A percentile compares a stretch with the other conserved stretches of the same genome.
Evolutionary conservation across 2,888 invertebrate species (phyloP).

Genomic region (Leptinotarsa peninsularis): DNA sequence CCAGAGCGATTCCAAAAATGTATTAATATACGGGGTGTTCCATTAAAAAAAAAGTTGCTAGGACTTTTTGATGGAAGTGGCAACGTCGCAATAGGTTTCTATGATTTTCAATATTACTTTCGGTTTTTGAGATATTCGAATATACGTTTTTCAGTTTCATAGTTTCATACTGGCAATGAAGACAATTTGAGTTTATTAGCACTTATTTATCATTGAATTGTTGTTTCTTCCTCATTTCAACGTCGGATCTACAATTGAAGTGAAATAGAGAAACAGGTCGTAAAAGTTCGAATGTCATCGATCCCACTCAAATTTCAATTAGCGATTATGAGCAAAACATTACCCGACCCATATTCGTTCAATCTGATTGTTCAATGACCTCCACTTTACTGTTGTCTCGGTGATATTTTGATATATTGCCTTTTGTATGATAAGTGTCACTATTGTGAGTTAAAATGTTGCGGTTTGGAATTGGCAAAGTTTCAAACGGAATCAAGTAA

Average conservation of each 20-base stretch:
- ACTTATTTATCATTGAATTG: too few relatives aligned
- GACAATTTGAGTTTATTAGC: too few relatives aligned
- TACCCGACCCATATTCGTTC: not conserved
- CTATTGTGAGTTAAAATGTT: not conserved
- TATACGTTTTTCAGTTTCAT: too few relatives aligned
- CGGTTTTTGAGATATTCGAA: too few relatives aligned
- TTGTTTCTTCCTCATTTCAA: not conserved
- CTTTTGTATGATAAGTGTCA: not conserved
- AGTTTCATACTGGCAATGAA: too few relatives aligned
- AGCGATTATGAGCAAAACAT: not conserved
- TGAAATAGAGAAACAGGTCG: not conserved
- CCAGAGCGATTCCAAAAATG: too few relatives aligned
- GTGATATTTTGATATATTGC: slow-evolving; percentile 5
- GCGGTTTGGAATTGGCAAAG: not conserved
- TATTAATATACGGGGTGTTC: too few relatives aligned
- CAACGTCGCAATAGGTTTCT: too few relatives aligned
- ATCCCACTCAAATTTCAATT: slow-evolving; percentile 2
- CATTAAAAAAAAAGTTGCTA: too few relatives aligned
- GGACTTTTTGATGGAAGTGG: too few relatives aligned
- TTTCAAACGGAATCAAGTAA: not conserved
- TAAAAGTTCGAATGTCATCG: not conserved
- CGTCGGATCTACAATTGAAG: not conserved
- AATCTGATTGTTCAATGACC: slow-evolving; percentile 6
- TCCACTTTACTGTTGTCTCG: not conserved
- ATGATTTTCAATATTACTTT: too few relatives aligned